phyloP scores from a whole-genome alignment of 92 coral and sea anemone genomes.

The Phenganax subtilis region DNA sequence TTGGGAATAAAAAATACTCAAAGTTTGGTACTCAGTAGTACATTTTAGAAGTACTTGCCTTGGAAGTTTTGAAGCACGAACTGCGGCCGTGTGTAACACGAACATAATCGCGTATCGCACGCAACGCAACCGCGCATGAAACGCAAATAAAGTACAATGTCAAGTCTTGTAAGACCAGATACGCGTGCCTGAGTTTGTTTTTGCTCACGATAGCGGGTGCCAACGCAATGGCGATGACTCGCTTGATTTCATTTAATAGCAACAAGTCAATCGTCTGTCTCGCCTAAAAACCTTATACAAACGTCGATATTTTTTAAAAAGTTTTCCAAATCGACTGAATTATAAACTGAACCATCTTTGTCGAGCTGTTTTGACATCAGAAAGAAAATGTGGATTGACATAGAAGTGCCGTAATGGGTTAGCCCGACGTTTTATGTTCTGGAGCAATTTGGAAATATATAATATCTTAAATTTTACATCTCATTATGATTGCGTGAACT shows the following conservation, averaged over 20 bases:
- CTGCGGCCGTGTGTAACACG: too few species aligned
- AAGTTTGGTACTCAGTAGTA: too few species aligned
- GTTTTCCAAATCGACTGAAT: not conserved
- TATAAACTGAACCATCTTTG: not conserved
- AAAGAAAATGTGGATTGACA: not conserved
- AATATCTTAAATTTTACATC: not conserved
- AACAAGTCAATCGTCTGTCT: not conserved
- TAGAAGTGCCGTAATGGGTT: slow-evolving; percentile 1
- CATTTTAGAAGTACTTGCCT: too few species aligned
- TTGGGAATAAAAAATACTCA: too few species aligned
- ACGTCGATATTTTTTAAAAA: not conserved
- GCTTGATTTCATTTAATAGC: slow-evolving; percentile 19
- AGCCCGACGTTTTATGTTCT: not conserved
- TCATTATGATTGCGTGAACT: not conserved
- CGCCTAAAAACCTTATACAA: not conserved
- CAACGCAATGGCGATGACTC: slow-evolving; percentile 5
- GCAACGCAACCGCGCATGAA: not conserved
- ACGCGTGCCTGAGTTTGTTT: slow-evolving; percentile 26
- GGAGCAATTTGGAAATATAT: not conserved
- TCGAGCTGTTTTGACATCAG: not conserved
- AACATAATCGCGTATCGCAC: too few species aligned
- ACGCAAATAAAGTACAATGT: not conserved
- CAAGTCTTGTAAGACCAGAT: not conserved
- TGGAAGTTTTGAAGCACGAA: too few species aligned
- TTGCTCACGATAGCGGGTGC: slow-evolving; percentile 24